These are phyloP conservation scores for Prosapia bicincta DNA, from an alignment of 2,888 invertebrate species.

Conservation along the genomic window DNA sequence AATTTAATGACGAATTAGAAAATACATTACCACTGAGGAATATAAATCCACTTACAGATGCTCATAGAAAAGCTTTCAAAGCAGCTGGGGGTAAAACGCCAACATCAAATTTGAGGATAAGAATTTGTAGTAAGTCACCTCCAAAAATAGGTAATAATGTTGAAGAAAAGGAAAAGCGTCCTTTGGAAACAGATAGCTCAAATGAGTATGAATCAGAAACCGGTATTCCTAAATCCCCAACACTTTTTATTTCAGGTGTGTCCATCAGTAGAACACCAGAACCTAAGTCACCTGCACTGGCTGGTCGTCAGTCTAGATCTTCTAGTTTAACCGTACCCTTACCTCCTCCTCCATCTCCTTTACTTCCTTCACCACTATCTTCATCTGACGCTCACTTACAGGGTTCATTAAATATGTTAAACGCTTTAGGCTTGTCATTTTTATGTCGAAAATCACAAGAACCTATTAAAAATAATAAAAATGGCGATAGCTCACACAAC, in stretches of 20 bases:
- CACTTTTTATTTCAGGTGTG: constrained; percentile 55
- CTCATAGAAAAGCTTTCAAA: constrained; percentile 35
- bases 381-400: constrained; percentile 33
- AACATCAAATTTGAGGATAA: constrained; percentile 35
- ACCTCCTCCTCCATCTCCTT: constrained; percentile 38
- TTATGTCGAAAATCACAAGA: constrained; percentile 18
- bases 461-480: constrained; percentile 4
- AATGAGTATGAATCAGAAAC: constrained; percentile 55
- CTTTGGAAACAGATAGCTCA: constrained; percentile 37
- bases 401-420: constrained; percentile 29
- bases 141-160: constrained; percentile 8
- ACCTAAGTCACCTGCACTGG: constrained; percentile 45
- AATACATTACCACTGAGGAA: constrained; percentile 11
- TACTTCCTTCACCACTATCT: constrained; percentile 31
- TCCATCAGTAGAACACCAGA: constrained; percentile 55
- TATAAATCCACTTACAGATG: constrained; percentile 29
- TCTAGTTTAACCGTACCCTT: constrained; percentile 52
- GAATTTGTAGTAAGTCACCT: constrained; percentile 31
- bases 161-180: constrained; percentile 33
- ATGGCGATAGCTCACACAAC: not conserved
- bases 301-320: constrained; percentile 50
- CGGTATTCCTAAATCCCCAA: constrained; percentile 55
- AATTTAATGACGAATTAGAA: not conserved
- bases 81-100: constrained; percentile 39
- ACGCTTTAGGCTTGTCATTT: constrained; percentile 25